Base-by-base conservation (phyloP, 2,113 vertebrate species). In the Ellobius talpinus region DNA sequence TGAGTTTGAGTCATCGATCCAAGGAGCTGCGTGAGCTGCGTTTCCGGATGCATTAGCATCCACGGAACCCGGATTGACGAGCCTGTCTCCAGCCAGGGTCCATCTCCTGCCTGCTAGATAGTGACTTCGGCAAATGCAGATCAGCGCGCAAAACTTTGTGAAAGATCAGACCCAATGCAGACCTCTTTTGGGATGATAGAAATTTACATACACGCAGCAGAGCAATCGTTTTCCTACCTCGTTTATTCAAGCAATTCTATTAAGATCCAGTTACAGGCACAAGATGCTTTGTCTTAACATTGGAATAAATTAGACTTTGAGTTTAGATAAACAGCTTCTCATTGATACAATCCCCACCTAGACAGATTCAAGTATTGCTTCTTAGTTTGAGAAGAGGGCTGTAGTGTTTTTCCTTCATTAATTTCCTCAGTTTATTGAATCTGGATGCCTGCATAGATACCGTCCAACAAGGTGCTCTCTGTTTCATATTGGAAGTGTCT, bases 41-140 rank as follows among this genome's bases (percentile, higher is more conserved):
- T 79, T 97, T 97, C 93, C 47, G 92, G 88, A 92, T 91, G 50
- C 68, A 77, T 96, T 93, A 97, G 82, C 90, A 45, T 68, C 92
- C 89, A 12, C 68, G 36, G 92, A 87, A 70, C 94, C 52, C 55
- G 0, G 70, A 85, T 52, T 31, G 89, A 79, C 3, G 0, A 47
- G n/a, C 76, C 70, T 17, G 1, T 39, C 29, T 66, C 65, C 65
- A 33, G 29, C 65, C 66, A 31, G 13, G 31, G 66, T 33, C 66
- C 61, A 33, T 47, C 97, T 87, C 76, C 87, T 55, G 65, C 31
- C 58, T 0, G 61, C 47, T 93, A 92, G 94, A 95, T 29, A 90
- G 74, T 87, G 5, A 50, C 26, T 45, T 85, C 33, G 0, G 65
- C 55, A 63, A 33, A 33, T 9, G 73, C 61, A 52, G 17, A 39